Evolutionary conservation across 1,140 invertebrate species (phyloP).

Genomic region (Bradynema listronoti): DNA sequence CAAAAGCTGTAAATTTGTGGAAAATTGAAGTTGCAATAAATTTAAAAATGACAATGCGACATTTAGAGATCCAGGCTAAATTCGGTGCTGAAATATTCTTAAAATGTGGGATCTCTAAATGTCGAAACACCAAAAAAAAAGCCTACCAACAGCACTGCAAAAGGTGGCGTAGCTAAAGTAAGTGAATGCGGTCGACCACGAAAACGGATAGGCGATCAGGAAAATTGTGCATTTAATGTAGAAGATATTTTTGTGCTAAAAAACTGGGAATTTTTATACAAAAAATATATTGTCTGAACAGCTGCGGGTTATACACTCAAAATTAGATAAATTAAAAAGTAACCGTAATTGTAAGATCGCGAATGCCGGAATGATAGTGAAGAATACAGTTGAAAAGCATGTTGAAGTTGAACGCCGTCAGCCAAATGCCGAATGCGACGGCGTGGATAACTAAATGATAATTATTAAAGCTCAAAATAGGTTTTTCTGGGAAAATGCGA

Average conservation of each 20-base stretch:
- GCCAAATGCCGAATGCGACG: slow-evolving; percentile 46
- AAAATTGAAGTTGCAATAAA: neutral
- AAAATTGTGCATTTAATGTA: slow-evolving; percentile 48
- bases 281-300: too few species aligned
- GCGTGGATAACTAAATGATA: slow-evolving; percentile 47
- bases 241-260: slow-evolving; percentile 48
- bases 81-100: neutral
- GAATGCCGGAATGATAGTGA: slow-evolving; percentile 47
- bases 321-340: neutral
- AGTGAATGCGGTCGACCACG: slow-evolving; percentile 48
- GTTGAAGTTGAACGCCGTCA: slow-evolving; percentile 51
- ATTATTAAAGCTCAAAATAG: slow-evolving; percentile 7
- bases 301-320: too few species aligned
- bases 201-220: slow-evolving; percentile 44
- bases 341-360: slow-evolving; percentile 28
- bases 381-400: slow-evolving; percentile 53
- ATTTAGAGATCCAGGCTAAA: neutral
- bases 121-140: slow-evolving; percentile 14
- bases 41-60: slow-evolving; percentile 6
- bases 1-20: slow-evolving; percentile 41
- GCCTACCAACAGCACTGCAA: slow-evolving; percentile 39
- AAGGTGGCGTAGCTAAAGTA: slow-evolving; percentile 40
- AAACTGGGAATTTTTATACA: neutral
- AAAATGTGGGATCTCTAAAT: too few species aligned
- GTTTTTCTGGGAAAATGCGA: too few species aligned